Evolutionary conservation across 2,888 invertebrate genomes (phyloP).

Genomic region (Hirtodrosophila duncani): DNA sequence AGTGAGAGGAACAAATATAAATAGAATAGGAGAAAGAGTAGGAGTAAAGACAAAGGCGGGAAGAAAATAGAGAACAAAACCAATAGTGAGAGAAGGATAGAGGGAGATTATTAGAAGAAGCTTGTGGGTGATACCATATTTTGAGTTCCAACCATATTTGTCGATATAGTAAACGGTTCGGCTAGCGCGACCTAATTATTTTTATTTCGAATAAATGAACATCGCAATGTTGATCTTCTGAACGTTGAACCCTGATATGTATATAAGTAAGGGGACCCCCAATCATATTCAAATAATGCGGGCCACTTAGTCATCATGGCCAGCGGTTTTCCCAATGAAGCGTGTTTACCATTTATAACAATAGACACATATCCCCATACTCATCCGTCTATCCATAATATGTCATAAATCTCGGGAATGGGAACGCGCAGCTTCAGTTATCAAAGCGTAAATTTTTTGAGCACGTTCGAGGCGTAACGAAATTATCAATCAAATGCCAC

Average conservation of each 20-base stretch:
- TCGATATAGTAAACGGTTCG: no score
- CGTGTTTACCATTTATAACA: slow-evolving; percentile 28
- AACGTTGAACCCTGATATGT: slow-evolving; percentile 15
- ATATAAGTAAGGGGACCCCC: slow-evolving; percentile 8
- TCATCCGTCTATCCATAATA: slow-evolving; percentile 8
- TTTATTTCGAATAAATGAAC: no score
- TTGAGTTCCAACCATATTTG: no score
- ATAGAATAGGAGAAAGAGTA: no score
- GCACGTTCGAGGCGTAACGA: slow-evolving; percentile 65
- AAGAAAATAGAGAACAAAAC: no score
- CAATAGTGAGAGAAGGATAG: no score
- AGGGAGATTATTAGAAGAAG: no score
- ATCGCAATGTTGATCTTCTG: no score
- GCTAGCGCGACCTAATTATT: no score
- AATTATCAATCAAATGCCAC: slow-evolving; percentile 71
- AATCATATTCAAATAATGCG: slow-evolving; percentile 43
- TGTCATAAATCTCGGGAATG: slow-evolving; percentile 64
- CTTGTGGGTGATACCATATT: no score
- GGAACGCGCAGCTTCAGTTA: slow-evolving; percentile 37
- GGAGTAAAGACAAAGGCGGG: no score
- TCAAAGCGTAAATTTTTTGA: slow-evolving; percentile 44
- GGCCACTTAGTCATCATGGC: slow-evolving; percentile 48
- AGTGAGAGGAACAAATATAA: no score
- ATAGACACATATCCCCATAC: slow-evolving; percentile 8
- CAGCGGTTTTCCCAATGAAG: slow-evolving; percentile 28